Base-by-base conservation (phyloP, 1,140 invertebrate species). In the Lordiphosa mommai region DNA sequence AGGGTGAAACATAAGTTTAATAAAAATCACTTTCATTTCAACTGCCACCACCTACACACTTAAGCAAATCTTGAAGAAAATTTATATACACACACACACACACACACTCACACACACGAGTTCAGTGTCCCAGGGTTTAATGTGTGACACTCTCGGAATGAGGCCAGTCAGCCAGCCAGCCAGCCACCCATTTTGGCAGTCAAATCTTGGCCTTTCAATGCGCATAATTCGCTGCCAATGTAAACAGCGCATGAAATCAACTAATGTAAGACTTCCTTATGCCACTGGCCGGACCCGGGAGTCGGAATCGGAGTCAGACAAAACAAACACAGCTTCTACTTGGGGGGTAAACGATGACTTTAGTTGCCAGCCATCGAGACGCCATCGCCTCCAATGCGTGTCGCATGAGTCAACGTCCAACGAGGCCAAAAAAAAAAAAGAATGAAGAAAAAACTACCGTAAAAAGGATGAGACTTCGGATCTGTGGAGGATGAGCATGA, bases 171-270 rank as follows among this genome's bases (percentile, higher is more conserved):
- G 17, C 3, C 17, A 4, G 20, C 20, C 20, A 7, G 1, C 16
- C 9, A 14, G 10, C 27, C 50, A 41, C 56, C 60, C 61, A 53
- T 66, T 66, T 23, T 79, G 73, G 73, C 59, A 65, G 66, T 53
- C 52, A 74, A 82, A 67, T 74, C 71, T 71, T 60, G 43, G 66
- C 30, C 55, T 74, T 82, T 63, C 71, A 74, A 80, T 82, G 79
- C 77, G 77, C 77, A 84, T 84, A 84, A 84, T 85, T 84, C 77
- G 77, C 72, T 85, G 77, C 56, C 77, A 84, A 72, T 84, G 77
- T 84, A 84, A 84, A 84, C 72, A 84, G 79, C 72, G 77, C 79
- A 84, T 84, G 72, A 84, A 84, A 84, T 84, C 77, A 84, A 84
- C 77, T 84, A 84, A 84, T 84, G 77, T 84, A 72, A 48, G 59